Base-by-base conservation (phyloP, 30 jellyfish, hydroid and myxozoan species). In the Hydractinia symbiolongicarpus region DNA sequence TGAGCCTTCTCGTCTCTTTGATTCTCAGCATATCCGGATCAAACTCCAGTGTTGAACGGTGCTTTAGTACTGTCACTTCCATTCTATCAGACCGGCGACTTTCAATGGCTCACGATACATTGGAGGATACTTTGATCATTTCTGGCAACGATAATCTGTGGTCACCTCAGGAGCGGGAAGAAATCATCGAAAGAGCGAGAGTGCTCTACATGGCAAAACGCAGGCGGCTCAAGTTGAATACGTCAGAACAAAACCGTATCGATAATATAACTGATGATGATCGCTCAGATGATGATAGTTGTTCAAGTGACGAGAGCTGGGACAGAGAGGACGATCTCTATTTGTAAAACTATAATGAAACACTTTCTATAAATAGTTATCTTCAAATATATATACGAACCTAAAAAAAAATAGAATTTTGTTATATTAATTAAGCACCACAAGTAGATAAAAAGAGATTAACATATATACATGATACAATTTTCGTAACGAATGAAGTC, bases 31-130 rank as follows among this genome's bases (percentile, higher is more conserved):
- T 64, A n/a, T 64, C 74, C 40, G 74, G 74, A 44, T 64, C 74
- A 64, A 64, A 64, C 40, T 64, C 74, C 74, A 64, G 40, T 64
- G 86, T 82, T 61, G 89, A 88, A 72, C 66, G 96, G n/a, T 86
- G 86, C 16, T 88, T 88, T 76, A 55, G 89, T 55, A 19, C 49
- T 52, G 58, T 82, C 78, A 88, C 88, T 13, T 76, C 79, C 61
- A 14, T 82, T 58, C 83, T 88, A 9, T 75, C 86, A 44, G 96
- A 83, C 79, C 81, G 81, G 10, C 11, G 75, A 15, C 55, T 76
- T 14, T n/a, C 77, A 8, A 71, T 71, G 80, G 51, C 60, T 19
- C 80, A 71, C 50, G 67, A 71, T 19, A 71, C 80, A 20, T 20
- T 71, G 13, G 67, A 71, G 53, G 80, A 71, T 50, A 19, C 60